A percentile compares a stretch with the other conserved stretches of the same genome.
These are phyloP conservation scores for Myopa tessellatipennis DNA, from an alignment of 2,888 invertebrate species.

Conservation along the genomic window DNA sequence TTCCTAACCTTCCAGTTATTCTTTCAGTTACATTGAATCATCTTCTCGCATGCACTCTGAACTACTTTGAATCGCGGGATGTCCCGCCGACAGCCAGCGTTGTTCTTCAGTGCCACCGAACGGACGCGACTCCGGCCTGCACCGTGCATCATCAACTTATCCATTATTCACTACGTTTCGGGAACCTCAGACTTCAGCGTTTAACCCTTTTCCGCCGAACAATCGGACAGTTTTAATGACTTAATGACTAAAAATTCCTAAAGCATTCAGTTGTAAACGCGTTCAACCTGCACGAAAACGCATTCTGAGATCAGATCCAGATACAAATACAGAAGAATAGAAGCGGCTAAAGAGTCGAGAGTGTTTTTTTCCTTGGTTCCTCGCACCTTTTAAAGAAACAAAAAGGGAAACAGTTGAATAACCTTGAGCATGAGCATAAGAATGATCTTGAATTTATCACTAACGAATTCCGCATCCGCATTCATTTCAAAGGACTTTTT, in stretches of 20 bases:
- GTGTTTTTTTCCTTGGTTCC: too few relatives aligned
- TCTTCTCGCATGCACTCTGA: neutral
- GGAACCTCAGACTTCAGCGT: neutral
- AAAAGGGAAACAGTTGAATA: too few relatives aligned
- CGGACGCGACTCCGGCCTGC: neutral
- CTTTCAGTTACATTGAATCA: neutral
- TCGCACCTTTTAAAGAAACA: too few relatives aligned
- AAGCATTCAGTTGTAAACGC: neutral
- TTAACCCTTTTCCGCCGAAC: conserved; percentile 8
- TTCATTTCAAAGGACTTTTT: too few relatives aligned
- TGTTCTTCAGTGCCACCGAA: neutral
- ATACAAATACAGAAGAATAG: too few relatives aligned
- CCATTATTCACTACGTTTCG: neutral
- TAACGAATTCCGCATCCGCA: too few relatives aligned
- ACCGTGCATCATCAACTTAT: neutral
- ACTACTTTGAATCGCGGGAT: conserved; percentile 6
- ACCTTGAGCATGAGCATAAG: too few relatives aligned
- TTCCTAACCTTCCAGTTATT: neutral
- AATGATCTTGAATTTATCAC: too few relatives aligned
- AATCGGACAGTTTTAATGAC: neutral
- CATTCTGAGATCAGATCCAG: too few relatives aligned
- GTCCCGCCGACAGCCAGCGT: neutral
- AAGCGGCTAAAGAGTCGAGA: too few relatives aligned
- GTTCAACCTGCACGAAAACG: neutral
- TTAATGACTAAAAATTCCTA: neutral